A percentile compares a stretch with the other conserved stretches of the same genome.
phyloP scores from a whole-genome alignment of 2,888 invertebrate species.

The Patella caerulea region DNA sequence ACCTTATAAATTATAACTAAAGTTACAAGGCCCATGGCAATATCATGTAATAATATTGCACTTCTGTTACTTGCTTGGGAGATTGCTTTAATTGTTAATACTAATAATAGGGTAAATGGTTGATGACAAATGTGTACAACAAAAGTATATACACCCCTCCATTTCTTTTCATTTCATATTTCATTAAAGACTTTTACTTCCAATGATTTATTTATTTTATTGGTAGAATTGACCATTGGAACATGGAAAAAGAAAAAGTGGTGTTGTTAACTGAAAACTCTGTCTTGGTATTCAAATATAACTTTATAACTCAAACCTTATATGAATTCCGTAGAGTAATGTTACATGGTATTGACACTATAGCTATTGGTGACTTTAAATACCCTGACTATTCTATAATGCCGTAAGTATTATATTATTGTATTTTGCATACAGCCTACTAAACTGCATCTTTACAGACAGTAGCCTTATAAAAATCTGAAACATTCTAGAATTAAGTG shows the following conservation, averaged over 20 bases:
- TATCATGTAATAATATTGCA: no score
- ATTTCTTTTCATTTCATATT: not conserved
- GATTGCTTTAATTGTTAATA: no score
- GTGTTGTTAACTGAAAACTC: constrained; percentile 82
- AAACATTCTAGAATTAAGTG: not conserved
- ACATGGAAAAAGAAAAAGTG: constrained; percentile 86
- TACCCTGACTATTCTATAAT: constrained; percentile 86
- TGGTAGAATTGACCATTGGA: constrained; percentile 87
- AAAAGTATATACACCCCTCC: no score
- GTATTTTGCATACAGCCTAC: constrained; percentile 5
- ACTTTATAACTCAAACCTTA: constrained; percentile 86
- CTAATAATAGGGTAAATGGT: no score
- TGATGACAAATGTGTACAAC: no score
- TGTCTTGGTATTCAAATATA: constrained; percentile 84
- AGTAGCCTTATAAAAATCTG: not conserved
- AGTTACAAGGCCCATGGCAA: no score
- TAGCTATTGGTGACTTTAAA: constrained; percentile 83
- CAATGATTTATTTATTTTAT: constrained; percentile 22
- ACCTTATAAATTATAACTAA: no score
- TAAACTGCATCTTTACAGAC: not conserved
- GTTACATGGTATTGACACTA: constrained; percentile 80
- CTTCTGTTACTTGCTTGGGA: no score
- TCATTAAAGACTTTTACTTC: constrained; percentile 7
- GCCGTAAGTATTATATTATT: constrained; percentile 79
- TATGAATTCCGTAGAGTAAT: constrained; percentile 81